Evolutionary conservation across 1,140 invertebrate species (phyloP).

Genomic region (Alviniconcha marisindica): DNA sequence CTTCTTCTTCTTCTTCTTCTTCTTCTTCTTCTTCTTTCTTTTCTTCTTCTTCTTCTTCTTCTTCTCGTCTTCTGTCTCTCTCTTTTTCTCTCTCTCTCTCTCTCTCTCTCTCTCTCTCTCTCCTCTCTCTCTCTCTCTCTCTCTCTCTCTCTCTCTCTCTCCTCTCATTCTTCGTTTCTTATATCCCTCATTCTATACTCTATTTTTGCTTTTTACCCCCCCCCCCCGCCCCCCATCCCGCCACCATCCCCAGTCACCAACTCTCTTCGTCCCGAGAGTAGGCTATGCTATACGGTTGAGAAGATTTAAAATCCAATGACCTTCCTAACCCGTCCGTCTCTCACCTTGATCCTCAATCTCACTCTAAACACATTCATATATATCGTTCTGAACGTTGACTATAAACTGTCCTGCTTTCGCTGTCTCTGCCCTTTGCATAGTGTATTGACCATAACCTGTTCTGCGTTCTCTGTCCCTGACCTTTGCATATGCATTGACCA

Average conservation of each 20-base stretch:
- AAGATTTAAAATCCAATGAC: too few species aligned
- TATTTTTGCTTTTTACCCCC: neutral
- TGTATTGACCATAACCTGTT: too few species aligned
- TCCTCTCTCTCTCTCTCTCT: neutral
- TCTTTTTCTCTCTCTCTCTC: neutral
- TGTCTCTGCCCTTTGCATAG: too few species aligned
- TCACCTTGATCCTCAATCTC: neutral
- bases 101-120: neutral
- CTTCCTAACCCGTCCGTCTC: neutral
- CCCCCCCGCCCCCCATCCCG: neutral
- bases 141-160: slow-evolving; percentile 25
- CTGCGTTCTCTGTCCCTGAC: too few species aligned
- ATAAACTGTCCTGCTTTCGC: too few species aligned
- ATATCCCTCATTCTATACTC: neutral
- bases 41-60: slow-evolving; percentile 16
- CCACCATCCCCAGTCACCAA: neutral
- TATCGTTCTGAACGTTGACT: too few species aligned
- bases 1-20: slow-evolving; percentile 23
- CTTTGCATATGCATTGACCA: too few species aligned
- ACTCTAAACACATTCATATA: neutral
- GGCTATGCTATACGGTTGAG: too few species aligned
- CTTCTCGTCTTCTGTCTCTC: neutral
- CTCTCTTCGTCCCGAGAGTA: slow-evolving; percentile 13
- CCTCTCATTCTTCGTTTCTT: neutral
- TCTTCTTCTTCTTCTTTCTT: slow-evolving; percentile 15